phyloP scores from a whole-genome alignment of 2,797 vertebrate species.

The Melanogrammus aeglefinus region DNA sequence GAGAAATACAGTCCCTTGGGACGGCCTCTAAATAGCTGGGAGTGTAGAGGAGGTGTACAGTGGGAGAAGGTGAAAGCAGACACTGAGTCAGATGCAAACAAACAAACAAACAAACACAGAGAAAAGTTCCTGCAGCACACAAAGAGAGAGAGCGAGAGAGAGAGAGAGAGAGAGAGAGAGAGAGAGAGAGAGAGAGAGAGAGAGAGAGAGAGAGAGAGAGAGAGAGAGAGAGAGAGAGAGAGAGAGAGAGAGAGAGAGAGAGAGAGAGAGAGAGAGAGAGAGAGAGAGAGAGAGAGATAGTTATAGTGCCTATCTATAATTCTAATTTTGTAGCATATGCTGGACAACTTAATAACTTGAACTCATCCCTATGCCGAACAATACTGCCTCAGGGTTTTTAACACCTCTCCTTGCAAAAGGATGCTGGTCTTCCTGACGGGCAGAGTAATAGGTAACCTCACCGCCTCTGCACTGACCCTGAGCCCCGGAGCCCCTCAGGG shows the following conservation, averaged over 20 bases:
- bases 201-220: too few relatives aligned
- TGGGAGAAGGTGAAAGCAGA: constrained; percentile 6
- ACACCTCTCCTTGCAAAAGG: too few relatives aligned
- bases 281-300: not conserved
- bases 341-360: not conserved
- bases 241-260: constrained; percentile 27
- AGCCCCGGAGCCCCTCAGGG: too few relatives aligned
- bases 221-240: not conserved
- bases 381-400: too few relatives aligned
- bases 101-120: constrained; percentile 30
- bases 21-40: constrained; percentile 54
- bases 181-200: too few relatives aligned
- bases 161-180: too few relatives aligned
- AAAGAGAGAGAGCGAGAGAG: not conserved
- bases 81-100: constrained; percentile 5
- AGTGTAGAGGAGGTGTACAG: constrained; percentile 37
- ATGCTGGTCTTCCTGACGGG: too few relatives aligned
- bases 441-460: too few relatives aligned
- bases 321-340: not conserved
- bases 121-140: constrained; percentile 36
- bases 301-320: too few relatives aligned
- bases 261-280: constrained; percentile 14
- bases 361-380: too few relatives aligned
- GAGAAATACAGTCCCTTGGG: constrained; percentile 36
- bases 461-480: too few relatives aligned